Conservation (phyloP, 2,113 vertebrate genomes). For the Arizona elegans region DNA sequence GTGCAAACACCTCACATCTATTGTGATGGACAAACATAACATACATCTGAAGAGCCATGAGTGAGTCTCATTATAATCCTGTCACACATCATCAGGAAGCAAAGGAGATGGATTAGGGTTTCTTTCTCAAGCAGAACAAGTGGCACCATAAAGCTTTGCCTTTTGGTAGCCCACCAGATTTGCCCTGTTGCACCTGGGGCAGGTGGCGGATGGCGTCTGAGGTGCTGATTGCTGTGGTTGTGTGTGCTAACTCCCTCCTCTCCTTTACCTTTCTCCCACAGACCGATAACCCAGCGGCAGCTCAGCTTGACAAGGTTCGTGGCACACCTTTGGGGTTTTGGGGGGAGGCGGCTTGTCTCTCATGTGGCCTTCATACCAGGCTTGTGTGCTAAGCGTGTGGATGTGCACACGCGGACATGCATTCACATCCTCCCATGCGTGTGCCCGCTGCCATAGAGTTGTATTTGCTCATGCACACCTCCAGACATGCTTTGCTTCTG, state of each 20-base stretch:
- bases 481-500: constrained; percentile 24
- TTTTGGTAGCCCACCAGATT: neutral
- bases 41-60: neutral
- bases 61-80: neutral
- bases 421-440: neutral
- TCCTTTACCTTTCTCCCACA: constrained; percentile 43
- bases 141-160: neutral
- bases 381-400: constrained; percentile 20
- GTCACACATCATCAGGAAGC: neutral
- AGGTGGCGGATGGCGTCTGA: constrained; percentile 3
- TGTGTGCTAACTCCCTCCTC: constrained; percentile 39
- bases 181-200: neutral
- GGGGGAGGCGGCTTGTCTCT: constrained; percentile 29
- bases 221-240: constrained; percentile 15
- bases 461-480: constrained; percentile 5
- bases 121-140: neutral
- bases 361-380: constrained; percentile 14
- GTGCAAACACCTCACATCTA: neutral
- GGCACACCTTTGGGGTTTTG: constrained; percentile 36
- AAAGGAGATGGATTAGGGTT: neutral
- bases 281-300: constrained; percentile 35
- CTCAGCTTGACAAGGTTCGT: constrained; percentile 43
- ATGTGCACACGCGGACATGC: neutral
- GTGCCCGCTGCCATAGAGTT: constrained; percentile 6
- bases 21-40: neutral